Evolutionary conservation across 1,140 invertebrate species (phyloP), one percentile per base, ranked within the genome.

Genomic region (Cyclargus thomasi): DNA sequence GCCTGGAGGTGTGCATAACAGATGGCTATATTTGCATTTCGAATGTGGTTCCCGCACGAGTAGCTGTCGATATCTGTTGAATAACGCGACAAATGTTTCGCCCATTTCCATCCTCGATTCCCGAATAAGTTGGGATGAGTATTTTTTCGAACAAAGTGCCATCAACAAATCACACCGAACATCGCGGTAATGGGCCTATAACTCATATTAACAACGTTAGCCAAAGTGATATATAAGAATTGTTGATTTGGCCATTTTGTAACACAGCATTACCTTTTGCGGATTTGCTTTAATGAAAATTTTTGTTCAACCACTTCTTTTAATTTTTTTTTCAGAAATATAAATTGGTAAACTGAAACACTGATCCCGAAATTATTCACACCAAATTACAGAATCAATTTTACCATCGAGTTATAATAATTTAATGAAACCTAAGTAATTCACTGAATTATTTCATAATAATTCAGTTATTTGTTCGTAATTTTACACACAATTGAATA

Each of bases 171-270:
- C 39, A 47, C 39, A 16, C 10, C 39, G 39, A 47, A 47, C 39
- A 47, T 47, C 39, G 39, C 39, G 39, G 4, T 47, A 47, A 47
- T 47, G 39, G 39, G 39, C 39, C 39, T 47, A 47, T 47, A 47
- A 47, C 39, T 47, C 39, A 47, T 47, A 47, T 14, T 47, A 47
- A 47, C 39, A 47, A 47, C 39, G 39, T 47, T 47, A 47, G 11
- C 39, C 11, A 47, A 47, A 47, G 39, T 47, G 39, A 47, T 47
- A 14, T 47, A 47, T 47, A 47, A 47, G 39, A 47, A 47, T 47
- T 47, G 39, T 47, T 47, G 39, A 47, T 47, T 47, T 47, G 39
- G 39, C 39, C 39, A 16, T 47, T 47, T 47, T 47, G 39, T 47
- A 14, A 47, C 39, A 11, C 10, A 39, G 36, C 10, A 39, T 11